Evolutionary conservation across 2,888 invertebrate species (phyloP).

Genomic region (Macrosoma leucophasiata): DNA sequence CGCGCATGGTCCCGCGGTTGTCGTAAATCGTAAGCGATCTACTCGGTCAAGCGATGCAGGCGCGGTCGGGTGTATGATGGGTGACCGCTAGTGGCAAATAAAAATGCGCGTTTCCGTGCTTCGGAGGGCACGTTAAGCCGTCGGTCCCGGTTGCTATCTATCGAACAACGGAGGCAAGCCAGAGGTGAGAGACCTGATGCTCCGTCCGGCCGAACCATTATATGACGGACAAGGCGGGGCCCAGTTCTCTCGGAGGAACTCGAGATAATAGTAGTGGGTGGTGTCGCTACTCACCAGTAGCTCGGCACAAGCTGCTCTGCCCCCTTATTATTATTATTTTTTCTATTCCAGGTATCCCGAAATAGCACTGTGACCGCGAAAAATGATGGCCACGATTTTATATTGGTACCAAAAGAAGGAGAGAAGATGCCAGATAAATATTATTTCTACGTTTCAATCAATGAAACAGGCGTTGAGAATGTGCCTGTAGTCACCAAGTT

Average conservation of each 20-base stretch:
- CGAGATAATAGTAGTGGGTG: not conserved
- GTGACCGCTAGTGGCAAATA: too few relatives aligned
- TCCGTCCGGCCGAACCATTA: too few relatives aligned
- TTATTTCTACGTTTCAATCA: conserved; percentile 36
- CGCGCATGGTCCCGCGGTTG: too few relatives aligned
- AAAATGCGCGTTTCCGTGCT: too few relatives aligned
- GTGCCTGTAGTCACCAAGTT: conserved; percentile 43
- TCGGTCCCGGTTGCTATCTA: not conserved
- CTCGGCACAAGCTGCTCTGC: not conserved
- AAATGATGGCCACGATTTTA: conserved; percentile 34
- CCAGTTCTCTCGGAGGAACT: too few relatives aligned
- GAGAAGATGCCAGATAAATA: conserved; percentile 37
- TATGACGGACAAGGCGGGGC: too few relatives aligned
- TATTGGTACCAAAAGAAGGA: conserved; percentile 33
- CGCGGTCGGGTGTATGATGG: too few relatives aligned
- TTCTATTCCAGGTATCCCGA: conserved; percentile 36
- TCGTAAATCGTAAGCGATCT: too few relatives aligned
- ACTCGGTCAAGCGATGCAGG: too few relatives aligned
- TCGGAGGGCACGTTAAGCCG: too few relatives aligned
- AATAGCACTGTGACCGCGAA: conserved; percentile 30
- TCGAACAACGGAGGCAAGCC: not conserved
- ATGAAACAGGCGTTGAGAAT: conserved; percentile 26
- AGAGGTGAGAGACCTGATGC: not conserved
- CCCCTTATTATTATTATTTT: conserved; percentile 11
- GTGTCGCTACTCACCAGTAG: not conserved